Evolutionary conservation across 2,113 vertebrate species (phyloP).

Genomic region (Indicator indicator): DNA sequence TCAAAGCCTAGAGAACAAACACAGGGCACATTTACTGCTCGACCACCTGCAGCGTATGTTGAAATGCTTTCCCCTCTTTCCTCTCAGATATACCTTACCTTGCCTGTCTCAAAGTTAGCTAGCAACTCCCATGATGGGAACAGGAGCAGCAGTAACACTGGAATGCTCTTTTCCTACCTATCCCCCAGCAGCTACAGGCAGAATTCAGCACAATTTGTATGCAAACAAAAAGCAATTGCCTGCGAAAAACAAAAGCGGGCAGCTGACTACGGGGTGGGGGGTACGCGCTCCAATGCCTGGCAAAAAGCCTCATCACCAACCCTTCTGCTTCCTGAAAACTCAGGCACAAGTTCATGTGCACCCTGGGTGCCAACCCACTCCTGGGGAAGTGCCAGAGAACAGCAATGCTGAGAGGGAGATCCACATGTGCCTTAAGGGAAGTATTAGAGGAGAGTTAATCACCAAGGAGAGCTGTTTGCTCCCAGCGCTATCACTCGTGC

Average conservation of each 20-base stretch:
- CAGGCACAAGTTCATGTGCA: neutral
- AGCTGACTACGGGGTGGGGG: conserved; percentile 3
- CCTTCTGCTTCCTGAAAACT: neutral
- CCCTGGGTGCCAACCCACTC: neutral
- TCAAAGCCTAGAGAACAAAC: neutral
- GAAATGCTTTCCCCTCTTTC: neutral
- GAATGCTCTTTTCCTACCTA: neutral
- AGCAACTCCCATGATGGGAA: neutral
- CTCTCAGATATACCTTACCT: neutral
- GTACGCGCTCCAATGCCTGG: neutral
- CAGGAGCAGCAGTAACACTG: neutral
- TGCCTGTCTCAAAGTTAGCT: neutral
- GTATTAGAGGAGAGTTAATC: neutral
- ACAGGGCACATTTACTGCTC: neutral
- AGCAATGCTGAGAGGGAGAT: rapidly evolving
- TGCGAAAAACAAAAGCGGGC: neutral
- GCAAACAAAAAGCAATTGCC: conserved; percentile 20
- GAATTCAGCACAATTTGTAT: neutral
- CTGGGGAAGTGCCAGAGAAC: neutral
- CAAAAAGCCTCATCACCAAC: neutral
- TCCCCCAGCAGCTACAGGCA: neutral
- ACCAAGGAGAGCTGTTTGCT: neutral
- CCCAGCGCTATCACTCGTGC: neutral
- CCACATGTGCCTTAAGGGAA: rapidly evolving
- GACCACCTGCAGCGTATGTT: neutral